Evolutionary conservation across 1,140 invertebrate species (phyloP).

Genomic region (Drosophila lini): DNA sequence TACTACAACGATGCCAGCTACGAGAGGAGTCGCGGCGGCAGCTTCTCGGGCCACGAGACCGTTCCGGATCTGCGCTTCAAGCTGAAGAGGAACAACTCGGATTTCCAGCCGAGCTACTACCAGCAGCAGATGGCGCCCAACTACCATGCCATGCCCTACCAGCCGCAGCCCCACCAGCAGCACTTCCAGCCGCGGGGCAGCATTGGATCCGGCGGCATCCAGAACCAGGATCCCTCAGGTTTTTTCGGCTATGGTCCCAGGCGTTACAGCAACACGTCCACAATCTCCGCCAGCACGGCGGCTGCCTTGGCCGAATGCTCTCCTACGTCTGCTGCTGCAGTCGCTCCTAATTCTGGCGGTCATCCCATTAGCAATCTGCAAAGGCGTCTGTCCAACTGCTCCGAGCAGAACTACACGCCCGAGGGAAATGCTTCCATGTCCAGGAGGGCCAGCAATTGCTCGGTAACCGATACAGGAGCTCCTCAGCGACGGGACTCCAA

Average conservation of each 20-base stretch:
- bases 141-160: constrained; percentile 53
- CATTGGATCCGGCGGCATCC: constrained; percentile 8
- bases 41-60: constrained; percentile 75
- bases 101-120: constrained; percentile 73
- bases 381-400: constrained; percentile 78
- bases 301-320: constrained; percentile 50
- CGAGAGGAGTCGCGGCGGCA: constrained; percentile 79
- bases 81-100: constrained; percentile 80
- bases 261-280: constrained; percentile 79
- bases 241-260: constrained; percentile 74
- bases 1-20: constrained; percentile 76
- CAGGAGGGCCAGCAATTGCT: constrained; percentile 77
- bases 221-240: constrained; percentile 39
- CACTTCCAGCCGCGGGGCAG: constrained; percentile 65
- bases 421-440: constrained; percentile 47
- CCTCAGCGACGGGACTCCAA: constrained; percentile 77
- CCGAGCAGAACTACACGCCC: constrained; percentile 63
- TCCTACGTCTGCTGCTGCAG: constrained; percentile 47
- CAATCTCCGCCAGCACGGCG: constrained; percentile 72
- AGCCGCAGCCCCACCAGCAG: constrained; percentile 53
- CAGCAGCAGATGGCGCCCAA: constrained; percentile 39
- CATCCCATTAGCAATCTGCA: constrained; percentile 54
- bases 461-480: constrained; percentile 54
- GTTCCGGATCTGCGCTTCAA: constrained; percentile 74
- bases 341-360: constrained; percentile 32